Evolutionary conservation across 2,113 vertebrate genomes (phyloP), one percentile per base, ranked within the genome.

Genomic region (Sapajus apella): DNA sequence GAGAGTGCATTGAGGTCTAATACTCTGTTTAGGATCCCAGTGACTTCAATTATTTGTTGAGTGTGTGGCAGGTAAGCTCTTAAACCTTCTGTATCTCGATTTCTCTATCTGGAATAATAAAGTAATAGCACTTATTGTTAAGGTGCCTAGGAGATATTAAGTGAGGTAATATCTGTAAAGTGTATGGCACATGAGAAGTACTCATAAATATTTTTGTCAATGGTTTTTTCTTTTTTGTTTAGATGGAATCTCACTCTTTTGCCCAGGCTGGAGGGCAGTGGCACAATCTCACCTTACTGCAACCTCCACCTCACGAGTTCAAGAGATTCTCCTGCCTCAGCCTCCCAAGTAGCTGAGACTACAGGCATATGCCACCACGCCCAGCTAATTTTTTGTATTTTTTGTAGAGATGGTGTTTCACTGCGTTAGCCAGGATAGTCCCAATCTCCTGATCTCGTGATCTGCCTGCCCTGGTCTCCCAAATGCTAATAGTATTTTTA

Each of bases 201-300:
- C 18, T 84, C 87, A 52, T 18, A 90, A 92, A 40, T 45, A 66
- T 81, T 73, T 89, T 90, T 73, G 89, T 81, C 50, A 77, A 87
- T 9, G 21, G 11, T 55, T 81, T 45, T 6, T 32, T 32, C 81
- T 52, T 52, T 52, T 45, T 6, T 64, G 30, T 64, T 64, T 5
- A 32, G 61, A 32, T 14, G 12, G 61, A 64, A 12, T 64, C 27
- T 64, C 11, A 1, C 61, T 64, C 12, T 30, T 11, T 32, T 6
- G 2, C 11, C 61, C 27, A 64, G 13, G 61, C 30, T 64, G 27
- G 61, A 64, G 61, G 6, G 12, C 61, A 64, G 61, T 64, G 61
- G 27, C 11, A 1, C 27, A 32, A 64, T 32, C 61, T 32, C 61
- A 13, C 12, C 56, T 58, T 2, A 32, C 61, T 64, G 27, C 30